Base-by-base conservation (phyloP, 2,113 vertebrate species). In the Poicephalus gulielmi region DNA sequence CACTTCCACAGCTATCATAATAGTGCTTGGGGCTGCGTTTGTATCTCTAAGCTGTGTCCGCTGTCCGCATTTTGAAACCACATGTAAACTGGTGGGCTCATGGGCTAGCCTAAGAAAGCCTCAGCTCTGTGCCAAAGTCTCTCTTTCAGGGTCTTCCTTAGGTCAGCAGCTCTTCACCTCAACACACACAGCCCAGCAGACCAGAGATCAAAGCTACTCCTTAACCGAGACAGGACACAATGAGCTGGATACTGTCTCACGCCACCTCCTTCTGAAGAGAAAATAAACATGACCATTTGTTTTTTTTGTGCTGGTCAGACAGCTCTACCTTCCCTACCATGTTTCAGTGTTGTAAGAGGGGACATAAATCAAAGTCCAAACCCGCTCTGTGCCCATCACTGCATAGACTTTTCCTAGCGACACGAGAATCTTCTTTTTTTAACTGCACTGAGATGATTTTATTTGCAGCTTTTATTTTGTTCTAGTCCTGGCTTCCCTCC, bases 11-110 rank as follows among this genome's bases (percentile, higher is more conserved):
- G 63, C 82, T 92, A 68, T 94, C 66, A 68, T 22, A 85, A 84
- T 70, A 94, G 66, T 18, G 66, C 71, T 70, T 43, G 66, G 68
- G 60, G 37, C 41, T 52, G 47, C 22, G 35, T 59, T 83, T 82
- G 76, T 43, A 41, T 55, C 88, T 68, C 77, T 50, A 71, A 37
- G 46, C 37, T 86, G 33, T 39, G 62, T 64, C 33, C 73, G 20
- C 81, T 89, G 93, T 91, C 86, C 95, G 77, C n/a, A 8, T 75
- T 89, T 52, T 94, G 52, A 95, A 92, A 84, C 91, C 94, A 95
- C 91, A 87, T 84, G 15, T 20, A 62, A 94, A 78, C 13, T 86
- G 89, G 23, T 43, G 57, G 73, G 57, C 66, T 87, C 35, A 11
- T n/a, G 52, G 81, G 25, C 47, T 71, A 68, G 81, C 57, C 77